phyloP scores from a whole-genome alignment of 2,797 vertebrate species.

The Myotis findleyi region DNA sequence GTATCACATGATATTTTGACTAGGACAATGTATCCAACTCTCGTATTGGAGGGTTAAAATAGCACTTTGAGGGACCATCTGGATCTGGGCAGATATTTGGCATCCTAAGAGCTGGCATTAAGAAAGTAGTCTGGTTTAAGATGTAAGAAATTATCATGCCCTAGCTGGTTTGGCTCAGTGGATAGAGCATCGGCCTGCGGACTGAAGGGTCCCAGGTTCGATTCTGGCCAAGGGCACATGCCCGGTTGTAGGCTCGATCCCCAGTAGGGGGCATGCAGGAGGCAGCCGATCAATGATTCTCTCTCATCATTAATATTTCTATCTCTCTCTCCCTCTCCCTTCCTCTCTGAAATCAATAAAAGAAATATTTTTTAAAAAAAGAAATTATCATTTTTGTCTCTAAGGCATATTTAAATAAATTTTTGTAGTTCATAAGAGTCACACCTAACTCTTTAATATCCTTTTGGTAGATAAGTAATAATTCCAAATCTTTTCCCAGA shows the following conservation, averaged over 20 bases:
- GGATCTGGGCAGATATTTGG: not conserved
- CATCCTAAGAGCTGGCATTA: not conserved
- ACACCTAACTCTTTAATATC: not conserved
- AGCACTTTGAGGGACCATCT: constrained; percentile 3
- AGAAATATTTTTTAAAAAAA: not conserved
- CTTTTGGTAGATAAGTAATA: not conserved
- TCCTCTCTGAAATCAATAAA: no score
- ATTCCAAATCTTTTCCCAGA: constrained; percentile 7
- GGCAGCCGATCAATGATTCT: no score
- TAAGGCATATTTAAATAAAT: constrained; percentile 13
- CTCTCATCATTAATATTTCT: no score
- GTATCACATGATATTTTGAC: not conserved
- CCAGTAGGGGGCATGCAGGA: no score
- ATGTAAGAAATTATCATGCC: not conserved
- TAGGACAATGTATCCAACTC: not conserved
- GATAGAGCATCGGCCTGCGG: no score
- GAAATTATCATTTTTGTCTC: not conserved
- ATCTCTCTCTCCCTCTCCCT: no score
- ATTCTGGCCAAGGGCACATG: no score
- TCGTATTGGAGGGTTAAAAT: not conserved
- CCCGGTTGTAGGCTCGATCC: no score
- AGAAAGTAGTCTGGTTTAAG: not conserved
- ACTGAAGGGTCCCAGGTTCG: no score
- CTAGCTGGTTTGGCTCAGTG: no score
- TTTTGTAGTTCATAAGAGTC: not conserved